Evolutionary conservation across 2,113 vertebrate genomes (phyloP), one percentile per base, ranked within the genome.

Genomic region (Pelodiscus sinensis): DNA sequence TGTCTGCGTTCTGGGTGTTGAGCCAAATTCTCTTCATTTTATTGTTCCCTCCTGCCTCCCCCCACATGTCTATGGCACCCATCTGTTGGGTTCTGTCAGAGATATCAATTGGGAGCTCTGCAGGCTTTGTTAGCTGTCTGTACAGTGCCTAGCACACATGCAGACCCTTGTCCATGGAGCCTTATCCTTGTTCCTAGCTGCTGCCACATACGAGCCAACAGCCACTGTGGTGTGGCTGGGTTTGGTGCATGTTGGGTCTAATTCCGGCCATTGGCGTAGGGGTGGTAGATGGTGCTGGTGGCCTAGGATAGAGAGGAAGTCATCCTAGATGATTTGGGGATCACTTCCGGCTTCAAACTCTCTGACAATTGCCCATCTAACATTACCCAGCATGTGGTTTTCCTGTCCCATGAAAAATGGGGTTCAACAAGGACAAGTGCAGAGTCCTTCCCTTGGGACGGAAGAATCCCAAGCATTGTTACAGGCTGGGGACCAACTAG

Each of bases 191-290:
- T 68, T 68, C 31, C 31, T 68, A n/a, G 8, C 8, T 68, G 65
- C 31, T 35, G 8, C 65, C 31, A n/a, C 9, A 19, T 68, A 18
- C 31, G 19, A 9, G 18, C n/a, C n/a, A 68, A 31, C 96, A 94
- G 93, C 93, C 93, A 77, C 93, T 95, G 93, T 88, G 95, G 93
- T 85, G 84, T 6, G 3, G 29, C 25, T 95, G 90, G 84, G 94
- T 93, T 96, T 96, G 94, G 92, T 89, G 86, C 81, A 50, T 88
- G 93, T 93, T 88, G 31, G 31, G 9, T 68, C 65, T 35, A 35
- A 68, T 35, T 68, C 31, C 19, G 31, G 65, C 31, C 31, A 14
- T 19, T 68, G 65, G 16, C 19, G 31, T n/a, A 68, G 31, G 31
- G 6, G 3, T 68, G 31, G 31, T 31, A 29, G 29, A 8, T n/a